phyloP scores from a whole-genome alignment of 2,888 invertebrate genomes.

The Xanthorhoe spadicearia region DNA sequence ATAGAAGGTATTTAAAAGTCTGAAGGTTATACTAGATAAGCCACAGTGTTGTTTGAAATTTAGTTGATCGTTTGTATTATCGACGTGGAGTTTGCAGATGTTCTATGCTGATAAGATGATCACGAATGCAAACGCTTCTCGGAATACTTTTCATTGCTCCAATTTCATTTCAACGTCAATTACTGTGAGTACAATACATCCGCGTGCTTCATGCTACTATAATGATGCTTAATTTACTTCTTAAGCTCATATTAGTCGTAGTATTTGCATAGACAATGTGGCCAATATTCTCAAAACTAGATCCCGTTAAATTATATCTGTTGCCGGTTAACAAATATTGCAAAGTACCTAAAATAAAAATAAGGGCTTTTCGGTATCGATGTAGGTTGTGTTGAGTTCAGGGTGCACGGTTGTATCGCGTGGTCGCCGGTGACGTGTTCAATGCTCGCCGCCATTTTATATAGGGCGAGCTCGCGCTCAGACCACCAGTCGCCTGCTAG shows the following conservation, averaged over 20 bases:
- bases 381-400: slow-evolving; percentile 71
- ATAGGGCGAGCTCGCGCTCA: slow-evolving; percentile 81
- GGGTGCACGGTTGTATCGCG: slow-evolving; percentile 78
- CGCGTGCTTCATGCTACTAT: slow-evolving; percentile 46
- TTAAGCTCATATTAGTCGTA: slow-evolving; percentile 36
- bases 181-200: slow-evolving; percentile 45
- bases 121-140: slow-evolving; percentile 38
- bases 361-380: slow-evolving; percentile 66
- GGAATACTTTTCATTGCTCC: slow-evolving; percentile 52
- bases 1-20: slow-evolving; percentile 10
- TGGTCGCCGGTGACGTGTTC: slow-evolving; percentile 77
- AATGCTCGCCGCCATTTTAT: slow-evolving; percentile 79
- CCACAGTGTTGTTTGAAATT: slow-evolving; percentile 10
- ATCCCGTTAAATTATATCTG: slow-evolving; percentile 24
- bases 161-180: slow-evolving; percentile 48
- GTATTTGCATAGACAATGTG: not conserved
- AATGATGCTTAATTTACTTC: slow-evolving; percentile 42
- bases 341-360: slow-evolving; percentile 49
- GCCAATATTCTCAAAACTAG: slow-evolving; percentile 30
- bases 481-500: slow-evolving; percentile 87
- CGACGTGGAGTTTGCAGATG: slow-evolving; percentile 36
- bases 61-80: slow-evolving; percentile 36
- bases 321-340: slow-evolving; percentile 24
- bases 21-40: slow-evolving; percentile 33
- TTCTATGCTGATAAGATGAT: slow-evolving; percentile 45